These are phyloP conservation scores for Cantharis rustica DNA, from an alignment of 2,888 invertebrate species.

Conservation along the genomic window DNA sequence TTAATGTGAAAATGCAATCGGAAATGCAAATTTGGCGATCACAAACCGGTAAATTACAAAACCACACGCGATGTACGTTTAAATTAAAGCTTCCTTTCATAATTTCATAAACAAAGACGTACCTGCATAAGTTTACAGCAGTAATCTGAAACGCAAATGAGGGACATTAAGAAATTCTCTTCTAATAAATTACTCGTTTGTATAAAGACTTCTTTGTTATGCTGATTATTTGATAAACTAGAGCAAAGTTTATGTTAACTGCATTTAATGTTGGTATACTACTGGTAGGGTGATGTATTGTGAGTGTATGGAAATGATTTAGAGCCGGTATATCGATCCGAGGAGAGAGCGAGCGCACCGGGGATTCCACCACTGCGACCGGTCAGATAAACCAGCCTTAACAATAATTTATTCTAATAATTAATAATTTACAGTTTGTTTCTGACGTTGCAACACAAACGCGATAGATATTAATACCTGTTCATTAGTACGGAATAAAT, in stretches of 20 bases:
- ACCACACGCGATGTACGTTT: slow-evolving; percentile 8
- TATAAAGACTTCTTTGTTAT: slow-evolving; percentile 3
- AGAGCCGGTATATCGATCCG: not conserved
- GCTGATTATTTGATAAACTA: not conserved
- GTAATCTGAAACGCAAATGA: slow-evolving; percentile 8
- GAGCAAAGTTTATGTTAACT: not conserved
- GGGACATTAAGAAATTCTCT: not conserved
- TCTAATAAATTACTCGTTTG: not conserved
- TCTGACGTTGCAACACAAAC: not conserved
- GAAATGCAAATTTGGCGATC: slow-evolving; percentile 40
- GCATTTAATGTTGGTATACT: not conserved
- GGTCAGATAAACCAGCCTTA: not conserved
- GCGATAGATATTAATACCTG: not conserved
- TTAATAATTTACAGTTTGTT: not conserved
- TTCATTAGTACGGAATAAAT: not conserved
- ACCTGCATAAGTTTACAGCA: slow-evolving; percentile 7
- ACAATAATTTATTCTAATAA: not conserved
- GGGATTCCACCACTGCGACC: not conserved
- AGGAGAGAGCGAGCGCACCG: not conserved
- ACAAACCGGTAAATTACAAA: slow-evolving; percentile 18
- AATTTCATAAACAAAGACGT: slow-evolving; percentile 8
- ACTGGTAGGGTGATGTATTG: not conserved
- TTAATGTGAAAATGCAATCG: slow-evolving; percentile 42
- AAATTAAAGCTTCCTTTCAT: slow-evolving; percentile 6
- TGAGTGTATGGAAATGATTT: not conserved